Evolutionary conservation across 2,888 invertebrate genomes (phyloP), one percentile per base, ranked within the genome.

Genomic region (Archips xylosteana): DNA sequence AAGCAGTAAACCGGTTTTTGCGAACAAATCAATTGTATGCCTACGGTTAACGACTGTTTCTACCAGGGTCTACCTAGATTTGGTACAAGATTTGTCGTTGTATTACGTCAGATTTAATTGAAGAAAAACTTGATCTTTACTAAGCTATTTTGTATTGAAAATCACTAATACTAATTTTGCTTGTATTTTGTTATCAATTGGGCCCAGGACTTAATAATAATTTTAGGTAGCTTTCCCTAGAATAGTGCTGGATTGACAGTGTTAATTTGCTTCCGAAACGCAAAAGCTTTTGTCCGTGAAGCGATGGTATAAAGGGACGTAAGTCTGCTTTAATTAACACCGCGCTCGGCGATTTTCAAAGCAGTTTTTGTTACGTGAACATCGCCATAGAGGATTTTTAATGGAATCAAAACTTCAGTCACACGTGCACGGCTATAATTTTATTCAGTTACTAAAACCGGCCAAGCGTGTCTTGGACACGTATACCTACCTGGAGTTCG

Each of bases 271-370:
- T 57, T 10, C 32, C 8, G 32, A n/a, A 57, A 54, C 32, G 32
- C 32, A 32, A 54, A 12, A 12, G 57, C 57, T 57, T 57, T 57
- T 32, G 23, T 32, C 57, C 32, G 12, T 32, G 32, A 10, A 12
- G 23, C 12, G 57, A 32, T 57, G 9, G 57, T 32, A 32, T 12
- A 57, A 57, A 57, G 57, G 57, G 32, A 4, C 32, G 32, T 57
- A 57, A 57, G 57, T 57, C 57, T 57, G 32, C 32, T 57, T 57
- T 57, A 57, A 57, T 57, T 57, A 57, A 57, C 57, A 57, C 12
- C 32, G 32, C 32, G 57, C 57, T 57, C 57, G 32, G n/a, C 32
- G 32, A 32, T 57, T 57, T 32, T 57, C 32, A 32, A 32, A 57
- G 57, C 12, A 32, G 12, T 57, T 57, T 57, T 57, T 12, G 12